Base-by-base conservation (phyloP, 1,140 invertebrate genomes). In the Hycleus cichorii region DNA sequence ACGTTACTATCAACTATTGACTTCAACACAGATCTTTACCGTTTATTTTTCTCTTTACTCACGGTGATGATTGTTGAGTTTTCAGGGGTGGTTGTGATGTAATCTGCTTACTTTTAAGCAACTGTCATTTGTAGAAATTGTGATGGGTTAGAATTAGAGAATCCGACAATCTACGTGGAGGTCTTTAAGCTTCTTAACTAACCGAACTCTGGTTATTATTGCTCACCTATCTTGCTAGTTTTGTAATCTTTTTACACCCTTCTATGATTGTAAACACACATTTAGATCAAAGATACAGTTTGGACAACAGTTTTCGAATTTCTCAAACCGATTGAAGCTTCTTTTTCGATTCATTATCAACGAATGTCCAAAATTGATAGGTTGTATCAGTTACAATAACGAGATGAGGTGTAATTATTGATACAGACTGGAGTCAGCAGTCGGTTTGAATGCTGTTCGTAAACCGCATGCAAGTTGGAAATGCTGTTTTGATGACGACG, bases 321-420 rank as follows among this genome's bases (percentile, higher is more conserved):
- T 49, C 27, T 39, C 4, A 39, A 39, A 7, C n/a, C n/a, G 25
- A 18, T 18, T 18, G 18, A 18, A 18, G 18, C 18, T 18, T 18
- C 18, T 49, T 12, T 39, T 27, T 39, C 48, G 48, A 39, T 49
- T 49, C 32, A 49, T 39, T 12, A 39, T 7, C 9, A 8, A 27
- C 39, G 43, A 43, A 52, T 45, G 18, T 32, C 10, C 4, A 32
- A 32, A 7, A 5, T 32, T 32, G 32, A 32, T 32, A 32, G 32
- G 7, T 32, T 32, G 32, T 32, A 7, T 32, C 32, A 5, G 32
- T 5, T 44, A 25, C 18, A 42, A 32, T 46, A 45, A 53, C 51
- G 43, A 45, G 51, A 53, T 53, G 32, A 42, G 51, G 51, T 53
- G 51, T 53, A 53, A 53, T 53, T 53, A 53, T 53, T 53, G 51